A percentile compares a stretch with the other conserved stretches of the same genome.
Evolutionary conservation across 2,797 vertebrate species (phyloP).

Genomic region (Xenentodon cancila): DNA sequence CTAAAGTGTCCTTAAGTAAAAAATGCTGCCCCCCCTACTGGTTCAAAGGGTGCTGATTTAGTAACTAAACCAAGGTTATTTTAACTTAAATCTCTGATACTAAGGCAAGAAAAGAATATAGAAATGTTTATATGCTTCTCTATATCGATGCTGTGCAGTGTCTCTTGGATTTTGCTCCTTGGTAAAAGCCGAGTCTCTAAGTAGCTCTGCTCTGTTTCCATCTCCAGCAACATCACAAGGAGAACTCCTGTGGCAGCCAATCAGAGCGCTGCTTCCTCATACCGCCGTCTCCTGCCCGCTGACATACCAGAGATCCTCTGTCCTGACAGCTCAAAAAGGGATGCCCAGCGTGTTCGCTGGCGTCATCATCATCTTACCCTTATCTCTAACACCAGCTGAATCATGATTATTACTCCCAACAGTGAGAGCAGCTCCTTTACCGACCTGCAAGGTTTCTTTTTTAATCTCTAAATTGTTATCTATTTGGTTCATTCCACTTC

Average conservation of each 20-base stretch:
- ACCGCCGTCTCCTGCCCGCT: slow-evolving; percentile 21
- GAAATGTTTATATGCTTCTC: too few relatives aligned
- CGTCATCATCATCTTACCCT: slow-evolving; percentile 31
- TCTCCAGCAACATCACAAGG: slow-evolving; percentile 45
- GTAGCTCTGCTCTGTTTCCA: slow-evolving; percentile 42
- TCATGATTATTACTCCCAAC: slow-evolving; percentile 12
- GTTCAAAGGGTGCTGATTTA: too few relatives aligned
- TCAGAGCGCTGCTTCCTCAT: slow-evolving; percentile 36
- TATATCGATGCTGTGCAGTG: neutral
- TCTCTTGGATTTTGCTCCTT: slow-evolving; percentile 3
- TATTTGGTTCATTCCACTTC: too few relatives aligned
- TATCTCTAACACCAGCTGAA: slow-evolving; percentile 22
- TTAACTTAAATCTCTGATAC: too few relatives aligned
- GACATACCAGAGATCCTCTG: slow-evolving; percentile 23
- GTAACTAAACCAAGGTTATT: too few relatives aligned
- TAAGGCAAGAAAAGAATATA: too few relatives aligned
- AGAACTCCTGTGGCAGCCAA: slow-evolving; percentile 60
- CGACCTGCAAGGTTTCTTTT: neutral
- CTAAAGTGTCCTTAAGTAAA: too few relatives aligned
- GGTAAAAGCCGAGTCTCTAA: slow-evolving; percentile 15
- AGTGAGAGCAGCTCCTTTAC: slow-evolving; percentile 3
- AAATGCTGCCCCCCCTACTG: too few relatives aligned
- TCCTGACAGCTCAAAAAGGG: slow-evolving; percentile 44
- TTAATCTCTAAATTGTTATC: too few relatives aligned
- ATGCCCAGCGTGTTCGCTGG: slow-evolving; percentile 39